Conservation (phyloP, 2,113 vertebrate genomes). For the Halcyon senegalensis region DNA sequence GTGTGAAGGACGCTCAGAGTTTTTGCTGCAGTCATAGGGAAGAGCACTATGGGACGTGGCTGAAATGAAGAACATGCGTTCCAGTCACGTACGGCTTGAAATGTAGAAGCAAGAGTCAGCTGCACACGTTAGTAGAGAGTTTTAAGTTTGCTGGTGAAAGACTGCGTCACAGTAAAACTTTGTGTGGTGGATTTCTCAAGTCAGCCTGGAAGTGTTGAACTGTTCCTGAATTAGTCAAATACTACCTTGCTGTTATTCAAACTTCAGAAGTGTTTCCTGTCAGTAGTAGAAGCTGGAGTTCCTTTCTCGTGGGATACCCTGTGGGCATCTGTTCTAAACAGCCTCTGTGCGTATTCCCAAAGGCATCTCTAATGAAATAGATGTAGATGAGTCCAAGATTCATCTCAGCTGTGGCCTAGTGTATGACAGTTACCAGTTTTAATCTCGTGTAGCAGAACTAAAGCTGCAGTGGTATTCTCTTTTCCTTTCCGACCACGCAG, state of each 20-base stretch:
- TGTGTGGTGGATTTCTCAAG: background rate
- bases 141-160: background rate
- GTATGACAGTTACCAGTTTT: background rate
- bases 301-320: background rate
- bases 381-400: background rate
- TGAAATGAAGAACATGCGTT: accelerated
- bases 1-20: background rate
- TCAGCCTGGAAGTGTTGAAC: background rate
- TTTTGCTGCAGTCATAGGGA: background rate
- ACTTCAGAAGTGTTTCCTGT: background rate
- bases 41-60: background rate
- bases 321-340: background rate
- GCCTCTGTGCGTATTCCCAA: background rate
- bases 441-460: background rate
- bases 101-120: background rate
- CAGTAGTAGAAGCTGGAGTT: background rate
- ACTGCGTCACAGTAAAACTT: background rate
- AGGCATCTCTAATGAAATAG: background rate
- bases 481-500: conserved; percentile 55
- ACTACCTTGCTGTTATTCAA: background rate
- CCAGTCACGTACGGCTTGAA: background rate
- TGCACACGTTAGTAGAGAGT: background rate
- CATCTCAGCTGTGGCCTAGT: background rate
- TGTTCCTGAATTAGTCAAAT: conserved; percentile 11
- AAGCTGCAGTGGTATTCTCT: background rate